Evolutionary conservation across 2,113 vertebrate genomes (phyloP).

Genomic region (Gymnocephalus cernua): DNA sequence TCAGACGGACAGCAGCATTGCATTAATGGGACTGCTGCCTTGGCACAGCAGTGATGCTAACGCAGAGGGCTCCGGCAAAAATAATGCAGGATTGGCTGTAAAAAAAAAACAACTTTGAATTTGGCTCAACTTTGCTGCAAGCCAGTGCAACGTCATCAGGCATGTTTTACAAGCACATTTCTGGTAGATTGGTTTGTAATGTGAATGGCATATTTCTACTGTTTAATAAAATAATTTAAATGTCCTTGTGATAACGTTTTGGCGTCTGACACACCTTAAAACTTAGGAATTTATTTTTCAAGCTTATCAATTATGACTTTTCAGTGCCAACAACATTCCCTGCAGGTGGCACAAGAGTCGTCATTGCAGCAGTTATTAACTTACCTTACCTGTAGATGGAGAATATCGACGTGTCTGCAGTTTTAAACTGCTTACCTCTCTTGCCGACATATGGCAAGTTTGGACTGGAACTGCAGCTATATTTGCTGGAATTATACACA

Average conservation of each 20-base stretch:
- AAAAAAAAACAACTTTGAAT: not conserved
- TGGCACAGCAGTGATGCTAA: not conserved
- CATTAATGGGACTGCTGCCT: not conserved
- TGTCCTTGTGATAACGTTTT: no score
- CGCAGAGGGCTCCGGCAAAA: not conserved
- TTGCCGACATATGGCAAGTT: not conserved
- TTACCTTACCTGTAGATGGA: not conserved
- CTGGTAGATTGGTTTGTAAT: not conserved
- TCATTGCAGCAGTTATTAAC: not conserved
- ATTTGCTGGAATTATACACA: not conserved
- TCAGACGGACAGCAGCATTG: not conserved
- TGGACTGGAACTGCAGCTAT: not conserved
- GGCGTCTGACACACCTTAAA: no score
- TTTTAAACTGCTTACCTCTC: not conserved
- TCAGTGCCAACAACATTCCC: no score
- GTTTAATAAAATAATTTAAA: no score
- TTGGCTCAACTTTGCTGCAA: not conserved
- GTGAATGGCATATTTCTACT: not conserved
- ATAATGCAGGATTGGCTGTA: not conserved
- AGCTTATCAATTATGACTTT: no score
- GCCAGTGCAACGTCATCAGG: not conserved
- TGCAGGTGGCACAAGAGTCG: no score
- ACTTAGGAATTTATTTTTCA: no score
- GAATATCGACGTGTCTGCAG: not conserved
- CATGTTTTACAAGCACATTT: not conserved